These are phyloP conservation scores for Galbula dea DNA, from an alignment of 2,113 vertebrate species.

Conservation along the genomic window DNA sequence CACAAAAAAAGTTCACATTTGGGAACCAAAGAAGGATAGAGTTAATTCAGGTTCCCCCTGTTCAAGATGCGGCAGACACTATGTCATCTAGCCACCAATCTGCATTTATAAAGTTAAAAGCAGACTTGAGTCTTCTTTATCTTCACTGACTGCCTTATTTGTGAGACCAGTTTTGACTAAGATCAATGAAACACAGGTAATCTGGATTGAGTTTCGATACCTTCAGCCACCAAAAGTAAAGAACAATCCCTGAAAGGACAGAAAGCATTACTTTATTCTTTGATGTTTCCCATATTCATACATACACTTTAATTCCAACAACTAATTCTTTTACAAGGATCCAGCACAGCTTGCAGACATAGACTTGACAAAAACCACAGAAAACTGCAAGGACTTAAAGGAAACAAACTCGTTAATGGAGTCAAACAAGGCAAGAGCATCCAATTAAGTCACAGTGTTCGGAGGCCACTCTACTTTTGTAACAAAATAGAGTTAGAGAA, in stretches of 20 bases:
- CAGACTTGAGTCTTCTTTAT: not conserved
- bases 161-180: not conserved
- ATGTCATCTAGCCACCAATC: not conserved
- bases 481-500: conserved; percentile 8
- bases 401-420: not conserved
- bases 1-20: not conserved
- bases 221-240: not conserved
- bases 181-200: not conserved
- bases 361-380: not conserved
- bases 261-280: not conserved
- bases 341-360: not conserved
- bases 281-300: not conserved
- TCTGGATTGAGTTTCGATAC: not conserved
- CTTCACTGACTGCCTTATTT: not conserved
- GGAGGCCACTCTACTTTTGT: not conserved
- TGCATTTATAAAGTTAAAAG: not conserved
- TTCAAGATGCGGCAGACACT: not conserved
- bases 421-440: not conserved
- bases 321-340: not conserved
- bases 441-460: not conserved
- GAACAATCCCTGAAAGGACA: not conserved
- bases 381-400: not conserved
- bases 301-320: not conserved
- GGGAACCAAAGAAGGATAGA: not conserved
- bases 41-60: not conserved